Evolutionary conservation across 2,888 invertebrate species (phyloP), one percentile per base, ranked within the genome.

Genomic region (Gasteruption jaculator): DNA sequence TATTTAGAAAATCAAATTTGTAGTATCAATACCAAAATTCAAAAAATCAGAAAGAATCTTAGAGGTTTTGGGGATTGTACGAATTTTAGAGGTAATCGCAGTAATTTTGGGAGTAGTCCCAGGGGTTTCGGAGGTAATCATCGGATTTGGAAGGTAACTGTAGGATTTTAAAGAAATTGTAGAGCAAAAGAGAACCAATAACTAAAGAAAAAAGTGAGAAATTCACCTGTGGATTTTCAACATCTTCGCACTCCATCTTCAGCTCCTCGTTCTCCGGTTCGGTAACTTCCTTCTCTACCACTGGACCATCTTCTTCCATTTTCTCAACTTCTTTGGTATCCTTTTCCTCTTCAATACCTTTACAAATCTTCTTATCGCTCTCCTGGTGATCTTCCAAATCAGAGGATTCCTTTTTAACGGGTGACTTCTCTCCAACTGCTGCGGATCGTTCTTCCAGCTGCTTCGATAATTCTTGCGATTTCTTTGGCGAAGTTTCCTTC

Each of bases 191-290:
- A n/a, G n/a, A n/a, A n/a, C n/a, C n/a, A n/a, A n/a, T n/a, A n/a
- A n/a, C n/a, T n/a, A n/a, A n/a, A n/a, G n/a, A n/a, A n/a, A n/a
- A n/a, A n/a, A n/a, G n/a, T n/a, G n/a, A n/a, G 10, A 22, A 22
- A 34, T 73, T 41, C 34, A 67, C 62, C 74, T 74, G 73, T 41
- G 73, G 14, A 27, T 27, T 20, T 26, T 29, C 15, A 14, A 21
- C 14, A 14, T 63, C 48, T 63, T 65, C 46, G n/a, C 40, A 40
- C 27, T 19, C 21, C 11, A 5, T 18, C 11, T 40, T 24, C 8
- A 5, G 16, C 18, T 31, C 21, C 12, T 18, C 24, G 14, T 36
- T 37, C 14, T 12, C 36, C 30, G 2, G 26, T 12, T 19, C 19
- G 15, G 10, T 14, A 30, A 41, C 30, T 37, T 32, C 20, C 26